These are phyloP conservation scores for Abrostola triplasia DNA, from an alignment of 2,888 invertebrate species.

Conservation along the genomic window DNA sequence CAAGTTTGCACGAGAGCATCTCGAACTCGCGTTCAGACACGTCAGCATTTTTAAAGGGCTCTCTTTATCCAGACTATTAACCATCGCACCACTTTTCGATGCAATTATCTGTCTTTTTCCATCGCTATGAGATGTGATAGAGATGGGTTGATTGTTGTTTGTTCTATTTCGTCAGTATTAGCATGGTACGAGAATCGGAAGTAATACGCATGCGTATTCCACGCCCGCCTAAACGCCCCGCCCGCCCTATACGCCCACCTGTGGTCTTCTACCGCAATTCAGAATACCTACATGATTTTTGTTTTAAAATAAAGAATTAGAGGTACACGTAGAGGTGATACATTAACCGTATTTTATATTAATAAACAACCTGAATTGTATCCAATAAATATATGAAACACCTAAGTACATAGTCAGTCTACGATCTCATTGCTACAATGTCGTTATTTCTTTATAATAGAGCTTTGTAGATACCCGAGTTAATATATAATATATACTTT, in stretches of 20 bases:
- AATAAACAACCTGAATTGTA: not conserved
- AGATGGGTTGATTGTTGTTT: constrained; percentile 73
- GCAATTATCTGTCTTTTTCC: constrained; percentile 76
- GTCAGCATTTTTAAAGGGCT: constrained; percentile 79
- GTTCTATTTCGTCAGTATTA: constrained; percentile 65
- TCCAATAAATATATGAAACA: not conserved
- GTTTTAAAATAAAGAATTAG: constrained; percentile 7
- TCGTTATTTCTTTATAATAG: not conserved
- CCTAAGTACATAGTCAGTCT: constrained; percentile 11
- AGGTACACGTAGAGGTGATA: not conserved
- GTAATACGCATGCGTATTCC: constrained; percentile 79
- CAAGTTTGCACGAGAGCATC: constrained; percentile 80
- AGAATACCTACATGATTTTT: constrained; percentile 68
- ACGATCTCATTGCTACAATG: constrained; percentile 13
- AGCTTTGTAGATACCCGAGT: constrained; percentile 24
- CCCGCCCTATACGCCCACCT: constrained; percentile 84
- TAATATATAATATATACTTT: constrained; percentile 41
- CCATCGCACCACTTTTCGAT: constrained; percentile 62
- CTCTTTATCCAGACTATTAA: constrained; percentile 71
- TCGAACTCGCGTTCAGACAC: constrained; percentile 65
- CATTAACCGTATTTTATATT: no score
- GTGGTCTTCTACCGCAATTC: constrained; percentile 74
- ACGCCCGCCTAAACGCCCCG: constrained; percentile 81
- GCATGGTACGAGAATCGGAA: constrained; percentile 63
- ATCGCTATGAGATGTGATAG: constrained; percentile 71